Base-by-base conservation (phyloP, 2,888 invertebrate species). In the Galerucella nymphaeae region DNA sequence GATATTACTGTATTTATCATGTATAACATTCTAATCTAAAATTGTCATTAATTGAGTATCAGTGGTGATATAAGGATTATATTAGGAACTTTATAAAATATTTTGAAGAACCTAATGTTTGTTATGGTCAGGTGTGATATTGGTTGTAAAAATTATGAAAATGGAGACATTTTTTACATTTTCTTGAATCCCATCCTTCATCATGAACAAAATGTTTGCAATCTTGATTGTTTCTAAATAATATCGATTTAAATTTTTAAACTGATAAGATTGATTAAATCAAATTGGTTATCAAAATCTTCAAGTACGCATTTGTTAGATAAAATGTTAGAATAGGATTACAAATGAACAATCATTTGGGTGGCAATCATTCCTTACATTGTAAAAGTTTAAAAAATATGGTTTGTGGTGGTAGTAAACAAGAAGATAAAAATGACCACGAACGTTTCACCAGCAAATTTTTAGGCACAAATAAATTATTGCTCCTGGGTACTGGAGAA, bases 401-500 rank as follows among this genome's bases (percentile, higher is more conserved):
- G 78, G 73, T 72, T 23, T 78, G 78, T 58, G 75, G 76, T 14
- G 38, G 42, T 16, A 58, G 23, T 16, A 58, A 65, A 65, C 23
- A 48, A 18, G 30, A 64, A 23, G 77, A 75, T 30, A 76, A 80
- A 63, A 77, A 79, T 62, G 79, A 80, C 55, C 78, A 79, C 11
- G 77, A 77, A 61, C 72, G 77, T 48, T 78, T 81, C 50, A 80
- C 80, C 10, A 80, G 79, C 73, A 75, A 81, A 66, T 82, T 83
- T 75, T 67, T 78, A 11, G 77, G 82, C 63, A 88, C 89, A 23
- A 88, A 88, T 50, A 91, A 92, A 85, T 85, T 93, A 11, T 84
- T 93, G 55, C 83, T 93, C 0, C 84, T 93, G 4, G 93, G 93
- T 0, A 93, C 94, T 0, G 94, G 94, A 0, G 95, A 95, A 82